Percentiles rank a stretch among this genome's conserved stretches.
Conservation (phyloP, 1,140 invertebrate species). For the Pinna nobilis region DNA sequence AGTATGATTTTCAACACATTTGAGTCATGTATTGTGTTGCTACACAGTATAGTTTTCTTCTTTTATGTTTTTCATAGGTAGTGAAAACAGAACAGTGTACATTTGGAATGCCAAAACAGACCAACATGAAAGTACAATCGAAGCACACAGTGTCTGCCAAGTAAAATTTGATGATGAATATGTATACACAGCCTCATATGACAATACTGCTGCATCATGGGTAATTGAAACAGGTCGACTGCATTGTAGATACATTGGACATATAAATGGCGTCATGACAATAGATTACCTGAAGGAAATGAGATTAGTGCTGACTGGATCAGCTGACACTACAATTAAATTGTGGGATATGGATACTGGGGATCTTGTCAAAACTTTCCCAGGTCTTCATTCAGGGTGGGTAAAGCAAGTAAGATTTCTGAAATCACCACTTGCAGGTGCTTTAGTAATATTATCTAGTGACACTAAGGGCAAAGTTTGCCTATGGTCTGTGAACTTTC, state of each 20-base stretch:
- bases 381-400: conserved; percentile 31
- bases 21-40: too few relatives aligned
- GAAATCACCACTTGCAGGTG: conserved; percentile 11
- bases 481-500: conserved; percentile 18
- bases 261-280: conserved; percentile 58
- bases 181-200: conserved; percentile 61
- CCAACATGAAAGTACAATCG: conserved; percentile 27
- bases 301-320: conserved; percentile 88
- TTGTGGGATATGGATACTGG: conserved; percentile 53
- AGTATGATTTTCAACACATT: too few relatives aligned
- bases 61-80: conserved; percentile 13
- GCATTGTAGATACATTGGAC: conserved; percentile 53
- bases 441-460: conserved; percentile 25
- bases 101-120: conserved; percentile 17
- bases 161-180: conserved; percentile 57
- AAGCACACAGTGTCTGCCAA: conserved; percentile 58
- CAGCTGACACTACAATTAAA: conserved; percentile 59
- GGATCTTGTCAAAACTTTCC: conserved; percentile 38
- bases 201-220: conserved; percentile 62
- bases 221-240: conserved; percentile 51
- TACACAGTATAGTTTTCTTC: too few relatives aligned
- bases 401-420: conserved; percentile 28
- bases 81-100: conserved; percentile 34
- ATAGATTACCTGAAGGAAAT: conserved; percentile 90
- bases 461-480: conserved; percentile 32